Evolutionary conservation across 2,888 invertebrate species (phyloP).

Genomic region (Watsonalla cultraria): DNA sequence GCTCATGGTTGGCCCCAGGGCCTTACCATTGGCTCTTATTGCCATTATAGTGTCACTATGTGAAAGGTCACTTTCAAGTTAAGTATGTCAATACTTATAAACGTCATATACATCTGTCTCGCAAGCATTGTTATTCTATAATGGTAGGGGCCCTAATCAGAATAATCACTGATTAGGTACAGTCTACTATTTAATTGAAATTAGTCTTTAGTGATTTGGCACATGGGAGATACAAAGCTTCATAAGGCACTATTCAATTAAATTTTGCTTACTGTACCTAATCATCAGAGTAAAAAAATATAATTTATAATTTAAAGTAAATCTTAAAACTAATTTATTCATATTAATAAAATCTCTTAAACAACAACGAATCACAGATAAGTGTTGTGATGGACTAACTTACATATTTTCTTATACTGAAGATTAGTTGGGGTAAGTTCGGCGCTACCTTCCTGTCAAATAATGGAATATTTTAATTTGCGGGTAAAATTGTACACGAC

Average conservation of each 20-base stretch:
- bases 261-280: not conserved
- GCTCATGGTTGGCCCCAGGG: no score
- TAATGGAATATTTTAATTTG: no score
- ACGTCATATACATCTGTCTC: no score
- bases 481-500: no score
- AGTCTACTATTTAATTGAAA: not conserved
- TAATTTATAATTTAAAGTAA: not conserved
- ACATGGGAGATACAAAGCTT: not conserved
- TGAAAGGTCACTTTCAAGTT: no score
- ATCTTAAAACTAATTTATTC: not conserved
- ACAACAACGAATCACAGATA: constrained; percentile 29
- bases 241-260: not conserved
- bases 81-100: no score
- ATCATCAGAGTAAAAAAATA: not conserved
- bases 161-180: not conserved
- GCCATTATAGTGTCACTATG: no score
- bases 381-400: constrained; percentile 7
- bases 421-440: not conserved
- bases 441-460: no score
- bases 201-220: not conserved
- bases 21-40: no score
- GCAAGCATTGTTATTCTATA: no score
- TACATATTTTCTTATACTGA: not conserved
- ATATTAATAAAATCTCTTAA: constrained; percentile 17
- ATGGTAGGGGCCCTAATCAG: no score